Evolutionary conservation across 2,113 vertebrate genomes (phyloP).

Genomic region (Mesitornis unicolor): DNA sequence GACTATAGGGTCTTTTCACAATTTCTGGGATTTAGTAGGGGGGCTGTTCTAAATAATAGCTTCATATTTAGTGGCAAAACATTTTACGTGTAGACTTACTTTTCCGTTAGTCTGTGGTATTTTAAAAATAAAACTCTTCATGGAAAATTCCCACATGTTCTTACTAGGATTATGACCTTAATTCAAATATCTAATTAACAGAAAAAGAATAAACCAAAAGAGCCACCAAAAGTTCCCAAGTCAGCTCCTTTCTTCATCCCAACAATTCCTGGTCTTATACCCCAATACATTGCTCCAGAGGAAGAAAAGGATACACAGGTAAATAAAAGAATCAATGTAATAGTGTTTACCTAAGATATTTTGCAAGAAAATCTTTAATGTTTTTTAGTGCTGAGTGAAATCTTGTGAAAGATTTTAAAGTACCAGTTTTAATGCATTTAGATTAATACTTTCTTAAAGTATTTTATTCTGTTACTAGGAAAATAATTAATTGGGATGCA

Average conservation of each 20-base stretch:
- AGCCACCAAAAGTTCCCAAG: conserved; percentile 84
- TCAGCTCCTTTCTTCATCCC: conserved; percentile 94
- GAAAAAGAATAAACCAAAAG: conserved; percentile 90
- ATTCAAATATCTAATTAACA: conserved; percentile 60
- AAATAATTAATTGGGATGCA: neutral
- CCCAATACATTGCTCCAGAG: conserved; percentile 75
- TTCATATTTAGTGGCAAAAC: neutral
- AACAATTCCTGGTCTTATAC: conserved; percentile 88
- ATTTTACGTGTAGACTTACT: neutral
- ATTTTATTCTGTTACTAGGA: neutral
- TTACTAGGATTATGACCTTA: neutral
- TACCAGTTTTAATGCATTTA: neutral
- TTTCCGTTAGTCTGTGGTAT: neutral
- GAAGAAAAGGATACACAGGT: conserved; percentile 72
- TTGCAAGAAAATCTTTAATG: neutral
- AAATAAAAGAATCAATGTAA: neutral
- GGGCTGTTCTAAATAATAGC: neutral
- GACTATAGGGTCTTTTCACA: neutral
- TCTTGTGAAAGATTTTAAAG: neutral
- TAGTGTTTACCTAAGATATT: neutral
- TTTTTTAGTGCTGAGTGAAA: neutral
- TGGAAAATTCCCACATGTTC: neutral
- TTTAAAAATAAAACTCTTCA: neutral
- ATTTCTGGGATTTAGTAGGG: neutral
- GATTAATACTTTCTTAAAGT: neutral